phyloP scores from a whole-genome alignment of 1,140 invertebrate species.

The Neoseiulus cucumeris region DNA sequence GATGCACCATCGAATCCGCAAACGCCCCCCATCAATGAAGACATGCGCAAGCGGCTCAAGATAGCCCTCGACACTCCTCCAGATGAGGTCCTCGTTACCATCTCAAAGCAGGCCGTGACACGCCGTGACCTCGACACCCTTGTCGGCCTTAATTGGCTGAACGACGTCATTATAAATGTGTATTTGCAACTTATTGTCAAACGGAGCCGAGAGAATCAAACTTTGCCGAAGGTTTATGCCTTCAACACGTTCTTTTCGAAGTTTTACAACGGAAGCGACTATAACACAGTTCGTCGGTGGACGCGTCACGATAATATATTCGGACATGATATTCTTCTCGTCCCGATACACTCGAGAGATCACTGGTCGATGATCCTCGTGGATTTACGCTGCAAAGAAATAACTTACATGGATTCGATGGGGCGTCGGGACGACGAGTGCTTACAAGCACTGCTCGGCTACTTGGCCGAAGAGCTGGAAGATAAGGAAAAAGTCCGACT shows the following conservation, averaged over 20 bases:
- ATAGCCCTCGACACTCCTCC: constrained; percentile 18
- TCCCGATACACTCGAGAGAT: constrained; percentile 78
- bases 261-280: constrained; percentile 51
- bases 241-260: constrained; percentile 94
- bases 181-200: constrained; percentile 67
- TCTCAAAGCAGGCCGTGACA: constrained; percentile 38
- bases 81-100: constrained; percentile 35
- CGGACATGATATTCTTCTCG: constrained; percentile 50
- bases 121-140: constrained; percentile 56
- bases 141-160: too few species aligned
- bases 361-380: constrained; percentile 96
- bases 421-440: constrained; percentile 51
- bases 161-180: constrained; percentile 87
- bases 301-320: constrained; percentile 79
- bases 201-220: constrained; percentile 37
- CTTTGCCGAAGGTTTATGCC: constrained; percentile 48
- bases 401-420: constrained; percentile 86
- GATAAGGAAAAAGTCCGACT: constrained; percentile 62
- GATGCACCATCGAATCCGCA: too few species aligned
- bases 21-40: too few species aligned
- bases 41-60: too few species aligned
- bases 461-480: constrained; percentile 57
- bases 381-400: constrained; percentile 50
- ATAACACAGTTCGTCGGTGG: constrained; percentile 56
- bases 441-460: constrained; percentile 44